phyloP scores from a whole-genome alignment of 2,797 vertebrate species.

The Ctenopoma multispine region DNA sequence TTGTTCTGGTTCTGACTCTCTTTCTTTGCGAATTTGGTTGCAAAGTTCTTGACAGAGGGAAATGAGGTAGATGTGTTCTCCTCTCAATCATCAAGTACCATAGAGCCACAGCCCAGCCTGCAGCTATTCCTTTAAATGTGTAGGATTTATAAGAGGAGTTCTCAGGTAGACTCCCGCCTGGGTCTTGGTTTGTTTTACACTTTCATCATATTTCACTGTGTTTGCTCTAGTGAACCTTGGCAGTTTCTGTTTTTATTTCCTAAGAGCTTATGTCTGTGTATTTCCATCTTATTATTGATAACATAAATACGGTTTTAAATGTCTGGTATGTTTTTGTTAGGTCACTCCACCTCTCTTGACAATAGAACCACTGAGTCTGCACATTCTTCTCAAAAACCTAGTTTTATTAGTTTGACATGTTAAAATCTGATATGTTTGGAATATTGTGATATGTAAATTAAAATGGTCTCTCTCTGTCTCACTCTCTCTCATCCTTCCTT shows the following conservation, averaged over 20 bases:
- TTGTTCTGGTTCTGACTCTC: conserved; percentile 2
- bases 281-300: conserved; percentile 64
- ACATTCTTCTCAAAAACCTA: conserved; percentile 57
- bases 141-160: not conserved
- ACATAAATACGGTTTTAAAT: conserved; percentile 52
- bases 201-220: conserved; percentile 19
- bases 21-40: not conserved
- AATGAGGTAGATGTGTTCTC: not conserved
- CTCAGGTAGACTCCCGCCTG: not conserved
- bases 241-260: conserved; percentile 50
- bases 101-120: too few relatives aligned
- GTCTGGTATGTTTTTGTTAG: conserved; percentile 53
- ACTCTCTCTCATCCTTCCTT: not conserved
- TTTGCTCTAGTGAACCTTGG: conserved; percentile 11
- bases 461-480: not conserved
- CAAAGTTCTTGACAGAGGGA: not conserved
- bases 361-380: conserved; percentile 30
- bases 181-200: conserved; percentile 15
- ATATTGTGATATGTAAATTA: conserved; percentile 1
- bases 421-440: conserved; percentile 16
- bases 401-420: conserved; percentile 37
- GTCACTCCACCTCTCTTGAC: conserved; percentile 48
- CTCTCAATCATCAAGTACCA: not conserved
- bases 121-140: too few relatives aligned
- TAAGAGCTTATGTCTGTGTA: conserved; percentile 34